A percentile compares a stretch with the other conserved stretches of the same genome.
phyloP scores from a whole-genome alignment of 2,888 invertebrate species.

The Plebejus anna region DNA sequence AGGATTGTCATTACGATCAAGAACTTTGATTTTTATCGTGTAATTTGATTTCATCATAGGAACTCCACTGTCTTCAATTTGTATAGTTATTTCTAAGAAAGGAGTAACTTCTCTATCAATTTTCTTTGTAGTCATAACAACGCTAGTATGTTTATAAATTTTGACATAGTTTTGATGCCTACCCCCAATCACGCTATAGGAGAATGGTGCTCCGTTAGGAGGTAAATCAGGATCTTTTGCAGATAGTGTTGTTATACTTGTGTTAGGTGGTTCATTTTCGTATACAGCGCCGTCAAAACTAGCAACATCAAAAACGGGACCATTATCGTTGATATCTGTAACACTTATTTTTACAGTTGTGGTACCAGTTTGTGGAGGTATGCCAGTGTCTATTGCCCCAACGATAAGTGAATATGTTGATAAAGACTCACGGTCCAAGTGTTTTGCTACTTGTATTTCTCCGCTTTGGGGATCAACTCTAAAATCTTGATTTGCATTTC shows the following conservation, averaged over 20 bases:
- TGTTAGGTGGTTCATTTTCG: constrained; percentile 92
- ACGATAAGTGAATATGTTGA: constrained; percentile 87
- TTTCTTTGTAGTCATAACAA: constrained; percentile 87
- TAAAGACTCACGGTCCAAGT: constrained; percentile 89
- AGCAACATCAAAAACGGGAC: constrained; percentile 88
- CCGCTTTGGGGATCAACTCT: constrained; percentile 93
- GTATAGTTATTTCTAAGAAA: constrained; percentile 85
- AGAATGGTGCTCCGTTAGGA: constrained; percentile 94
- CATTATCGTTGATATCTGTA: constrained; percentile 95
- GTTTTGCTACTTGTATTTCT: constrained; percentile 87
- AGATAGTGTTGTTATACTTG: constrained; percentile 89
- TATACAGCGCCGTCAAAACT: constrained; percentile 87
- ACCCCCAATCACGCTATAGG: constrained; percentile 88
- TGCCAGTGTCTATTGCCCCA: constrained; percentile 93
- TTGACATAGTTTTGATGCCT: constrained; percentile 87
- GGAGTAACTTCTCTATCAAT: constrained; percentile 91
- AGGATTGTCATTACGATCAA: constrained; percentile 95
- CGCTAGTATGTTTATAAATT: constrained; percentile 89
- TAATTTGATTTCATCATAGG: constrained; percentile 92
- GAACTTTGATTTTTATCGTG: constrained; percentile 85
- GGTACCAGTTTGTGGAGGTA: constrained; percentile 95
- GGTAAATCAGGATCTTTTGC: constrained; percentile 94
- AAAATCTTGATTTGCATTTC: constrained; percentile 90
- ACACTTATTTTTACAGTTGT: constrained; percentile 89
- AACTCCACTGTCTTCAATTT: constrained; percentile 93